These are phyloP conservation scores for Synanthedon tipuliformis DNA, from an alignment of 2,888 invertebrate species.

Conservation along the genomic window DNA sequence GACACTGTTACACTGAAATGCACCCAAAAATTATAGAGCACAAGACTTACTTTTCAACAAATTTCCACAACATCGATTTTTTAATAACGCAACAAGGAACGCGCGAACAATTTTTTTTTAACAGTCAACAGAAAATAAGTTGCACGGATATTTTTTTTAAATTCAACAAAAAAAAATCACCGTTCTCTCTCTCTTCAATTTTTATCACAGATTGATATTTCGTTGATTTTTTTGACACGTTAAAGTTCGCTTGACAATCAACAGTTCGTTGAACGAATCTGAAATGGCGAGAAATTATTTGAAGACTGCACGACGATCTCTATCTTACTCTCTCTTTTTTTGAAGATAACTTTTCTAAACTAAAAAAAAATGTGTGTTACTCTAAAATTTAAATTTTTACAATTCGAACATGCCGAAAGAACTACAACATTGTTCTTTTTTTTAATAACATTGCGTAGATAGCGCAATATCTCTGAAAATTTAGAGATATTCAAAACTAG, in stretches of 20 bases:
- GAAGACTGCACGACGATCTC: no score
- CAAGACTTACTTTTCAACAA: constrained; percentile 51
- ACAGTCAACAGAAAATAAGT: constrained; percentile 18
- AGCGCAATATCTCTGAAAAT: no score
- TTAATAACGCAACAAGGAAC: constrained; percentile 50
- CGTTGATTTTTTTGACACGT: constrained; percentile 21
- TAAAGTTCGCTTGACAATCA: background rate
- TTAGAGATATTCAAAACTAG: no score
- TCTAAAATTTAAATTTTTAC: no score
- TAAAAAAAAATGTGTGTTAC: no score
- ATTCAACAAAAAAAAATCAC: constrained; percentile 13
- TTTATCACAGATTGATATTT: constrained; percentile 44
- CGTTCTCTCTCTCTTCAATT: constrained; percentile 26
- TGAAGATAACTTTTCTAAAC: no score
- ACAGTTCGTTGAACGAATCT: constrained; percentile 11
- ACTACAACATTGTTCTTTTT: no score
- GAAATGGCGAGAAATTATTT: constrained; percentile 1
- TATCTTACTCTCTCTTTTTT: no score
- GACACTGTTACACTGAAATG: constrained; percentile 1
- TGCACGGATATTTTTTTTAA: background rate
- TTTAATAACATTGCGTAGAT: no score
- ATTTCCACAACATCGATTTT: constrained; percentile 55
- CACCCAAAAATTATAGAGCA: constrained; percentile 12
- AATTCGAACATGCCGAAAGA: no score
- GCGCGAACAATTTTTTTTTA: constrained; percentile 32